Evolutionary conservation across 2,888 invertebrate genomes (phyloP), one percentile per base, ranked within the genome.

Genomic region (Drosophila algonquin): DNA sequence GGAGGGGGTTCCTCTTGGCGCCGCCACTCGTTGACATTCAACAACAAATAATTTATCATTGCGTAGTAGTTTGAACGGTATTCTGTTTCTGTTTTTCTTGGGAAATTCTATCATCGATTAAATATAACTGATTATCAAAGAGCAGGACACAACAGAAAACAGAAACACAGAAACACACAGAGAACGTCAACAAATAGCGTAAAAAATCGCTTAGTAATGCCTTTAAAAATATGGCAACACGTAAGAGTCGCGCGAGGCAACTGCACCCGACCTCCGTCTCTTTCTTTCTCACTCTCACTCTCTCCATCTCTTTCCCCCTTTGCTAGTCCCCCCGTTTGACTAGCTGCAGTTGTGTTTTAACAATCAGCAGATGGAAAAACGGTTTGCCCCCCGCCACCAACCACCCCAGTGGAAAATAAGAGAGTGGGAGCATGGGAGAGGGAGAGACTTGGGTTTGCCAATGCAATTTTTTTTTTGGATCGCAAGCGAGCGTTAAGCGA

Each of bases 181-280:
- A 53, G 53, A 76, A 48, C 53, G 55, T 65, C 67, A 75, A 81
- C 72, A 77, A 73, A 58, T 63, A 61, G 76, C 63, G 77, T 67
- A 70, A 69, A 83, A 87, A 84, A 88, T 21, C 89, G 87, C 83
- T 87, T 87, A 89, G 89, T 87, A 87, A 87, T 87, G 77, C 77
- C 71, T 79, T 89, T 87, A 87, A 86, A 87, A 89, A 87, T 87
- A 87, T 83, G 81, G 80, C 89, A 89, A 88, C 89, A 87, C 89
- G 89, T 87, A 87, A 87, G 87, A 81, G 75, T 51, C 60, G 45
- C 27, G n/a, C 40, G 40, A 40, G 40, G 14, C 40, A n/a, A 40
- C 40, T 40, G 40, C 40, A 40, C 40, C 40, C 40, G 40, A 40
- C 40, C 40, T 40, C 40, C 40, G n/a, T 40, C 14, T 14, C 6